Evolutionary conservation across 2,797 vertebrate genomes (phyloP).

Genomic region (Todus mexicanus): DNA sequence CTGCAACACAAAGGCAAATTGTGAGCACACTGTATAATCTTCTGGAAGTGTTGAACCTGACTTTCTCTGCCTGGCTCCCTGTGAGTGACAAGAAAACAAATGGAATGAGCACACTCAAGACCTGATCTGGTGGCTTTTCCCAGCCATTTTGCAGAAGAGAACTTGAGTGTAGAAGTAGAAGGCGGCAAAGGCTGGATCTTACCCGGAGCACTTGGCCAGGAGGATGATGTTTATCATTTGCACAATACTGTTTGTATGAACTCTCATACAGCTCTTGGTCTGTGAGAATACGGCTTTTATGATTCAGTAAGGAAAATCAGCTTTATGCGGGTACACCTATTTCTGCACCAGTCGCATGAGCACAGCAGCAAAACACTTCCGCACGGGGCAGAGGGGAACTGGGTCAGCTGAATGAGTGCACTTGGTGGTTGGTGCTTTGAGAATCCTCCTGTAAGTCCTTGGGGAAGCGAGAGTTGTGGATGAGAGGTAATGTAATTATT

Average conservation of each 20-base stretch:
- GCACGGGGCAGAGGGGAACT: neutral
- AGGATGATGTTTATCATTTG: neutral
- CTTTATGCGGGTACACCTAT: neutral
- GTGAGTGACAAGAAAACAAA: neutral
- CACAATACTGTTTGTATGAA: neutral
- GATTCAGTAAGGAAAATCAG: neutral
- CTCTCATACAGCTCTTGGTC: neutral
- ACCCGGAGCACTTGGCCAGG: neutral
- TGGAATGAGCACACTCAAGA: neutral
- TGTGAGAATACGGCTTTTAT: neutral
- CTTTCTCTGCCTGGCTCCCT: neutral
- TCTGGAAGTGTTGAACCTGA: neutral
- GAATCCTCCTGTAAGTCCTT: neutral
- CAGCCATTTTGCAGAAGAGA: neutral
- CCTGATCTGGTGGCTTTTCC: neutral
- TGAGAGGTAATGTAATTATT: neutral
- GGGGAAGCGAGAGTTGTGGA: neutral
- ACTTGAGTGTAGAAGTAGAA: neutral
- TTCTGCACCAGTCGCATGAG: neutral
- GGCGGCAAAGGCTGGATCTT: neutral
- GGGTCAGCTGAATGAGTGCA: neutral
- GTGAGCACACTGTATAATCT: neutral
- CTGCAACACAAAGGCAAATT: neutral
- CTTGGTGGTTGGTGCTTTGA: neutral
- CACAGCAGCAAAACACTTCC: neutral